A percentile compares a stretch with the other conserved stretches of the same genome.
Evolutionary conservation across 2,797 vertebrate genomes (phyloP).

Genomic region (Cuculus canorus): DNA sequence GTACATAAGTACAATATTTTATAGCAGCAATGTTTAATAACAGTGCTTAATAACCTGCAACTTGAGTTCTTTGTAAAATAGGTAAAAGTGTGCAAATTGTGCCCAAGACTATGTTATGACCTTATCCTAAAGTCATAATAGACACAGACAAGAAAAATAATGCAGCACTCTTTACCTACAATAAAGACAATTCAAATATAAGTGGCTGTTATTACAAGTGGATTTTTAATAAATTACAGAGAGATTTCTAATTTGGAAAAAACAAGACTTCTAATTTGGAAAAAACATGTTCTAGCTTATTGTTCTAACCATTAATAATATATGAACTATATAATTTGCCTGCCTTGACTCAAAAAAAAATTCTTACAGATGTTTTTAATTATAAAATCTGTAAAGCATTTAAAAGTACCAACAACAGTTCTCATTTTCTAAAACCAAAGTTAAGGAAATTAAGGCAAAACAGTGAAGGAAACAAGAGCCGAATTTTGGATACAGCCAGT

Average conservation of each 20-base stretch:
- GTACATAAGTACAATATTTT: background rate
- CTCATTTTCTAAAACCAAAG: constrained; percentile 53
- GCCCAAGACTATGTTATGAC: background rate
- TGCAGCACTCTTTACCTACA: background rate
- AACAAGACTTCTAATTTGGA: constrained; percentile 20
- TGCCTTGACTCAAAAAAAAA: constrained; percentile 29
- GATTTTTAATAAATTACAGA: constrained; percentile 31
- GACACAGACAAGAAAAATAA: background rate
- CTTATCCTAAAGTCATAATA: background rate
- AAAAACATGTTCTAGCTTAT: constrained; percentile 21
- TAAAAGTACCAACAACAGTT: constrained; percentile 51
- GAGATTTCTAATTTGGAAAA: constrained; percentile 35
- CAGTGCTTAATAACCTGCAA: background rate
- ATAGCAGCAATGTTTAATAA: background rate
- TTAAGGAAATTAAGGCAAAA: constrained; percentile 19
- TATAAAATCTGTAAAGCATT: constrained; percentile 62
- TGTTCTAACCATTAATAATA: constrained; percentile 50
- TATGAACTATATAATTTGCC: constrained; percentile 40
- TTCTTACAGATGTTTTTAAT: constrained; percentile 55
- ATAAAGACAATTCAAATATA: background rate
- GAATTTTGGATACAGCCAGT: constrained; percentile 47
- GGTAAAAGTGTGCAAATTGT: background rate
- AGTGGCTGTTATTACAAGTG: background rate
- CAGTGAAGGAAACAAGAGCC: constrained; percentile 37
- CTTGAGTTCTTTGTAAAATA: background rate